Evolutionary conservation across 2,797 vertebrate genomes (phyloP).

Genomic region (Oryzias sinensis): DNA sequence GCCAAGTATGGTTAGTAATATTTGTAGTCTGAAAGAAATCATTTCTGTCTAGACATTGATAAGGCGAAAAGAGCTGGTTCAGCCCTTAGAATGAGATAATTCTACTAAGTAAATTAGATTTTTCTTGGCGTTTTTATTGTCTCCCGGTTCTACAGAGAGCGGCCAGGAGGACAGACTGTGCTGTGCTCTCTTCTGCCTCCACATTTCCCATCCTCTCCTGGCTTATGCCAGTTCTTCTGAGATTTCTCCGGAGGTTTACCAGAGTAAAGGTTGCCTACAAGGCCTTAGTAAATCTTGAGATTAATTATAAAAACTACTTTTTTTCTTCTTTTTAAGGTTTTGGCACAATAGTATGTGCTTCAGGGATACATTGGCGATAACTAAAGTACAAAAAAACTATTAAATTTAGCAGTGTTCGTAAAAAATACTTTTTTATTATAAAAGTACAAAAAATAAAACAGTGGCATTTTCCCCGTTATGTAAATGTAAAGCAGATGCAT

Average conservation of each 20-base stretch:
- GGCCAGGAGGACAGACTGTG: conserved; percentile 51
- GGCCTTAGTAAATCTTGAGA: background rate
- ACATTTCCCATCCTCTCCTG: conserved; percentile 38
- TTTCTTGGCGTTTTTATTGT: conserved; percentile 34
- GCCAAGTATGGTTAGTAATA: conserved; percentile 13
- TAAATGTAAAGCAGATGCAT: no score
- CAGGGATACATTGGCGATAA: no score
- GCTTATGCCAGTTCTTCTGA: conserved; percentile 40
- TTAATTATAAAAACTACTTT: no score
- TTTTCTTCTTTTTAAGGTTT: no score
- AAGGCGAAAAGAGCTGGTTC: conserved; percentile 27
- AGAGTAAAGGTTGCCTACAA: conserved; percentile 18
- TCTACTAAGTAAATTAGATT: conserved; percentile 46
- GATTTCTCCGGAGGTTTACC: conserved; percentile 33
- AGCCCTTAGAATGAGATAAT: conserved; percentile 36
- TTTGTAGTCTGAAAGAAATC: conserved; percentile 14
- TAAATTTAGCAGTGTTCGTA: no score
- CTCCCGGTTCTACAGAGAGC: conserved; percentile 42
- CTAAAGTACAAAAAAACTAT: no score
- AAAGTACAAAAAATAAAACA: no score
- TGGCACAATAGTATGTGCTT: no score
- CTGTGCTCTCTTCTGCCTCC: conserved; percentile 45
- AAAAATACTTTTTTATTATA: no score
- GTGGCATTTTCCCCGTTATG: no score
- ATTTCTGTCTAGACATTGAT: conserved; percentile 20